Evolutionary conservation across 2,797 vertebrate genomes (phyloP).

Genomic region (Hydrophis major): DNA sequence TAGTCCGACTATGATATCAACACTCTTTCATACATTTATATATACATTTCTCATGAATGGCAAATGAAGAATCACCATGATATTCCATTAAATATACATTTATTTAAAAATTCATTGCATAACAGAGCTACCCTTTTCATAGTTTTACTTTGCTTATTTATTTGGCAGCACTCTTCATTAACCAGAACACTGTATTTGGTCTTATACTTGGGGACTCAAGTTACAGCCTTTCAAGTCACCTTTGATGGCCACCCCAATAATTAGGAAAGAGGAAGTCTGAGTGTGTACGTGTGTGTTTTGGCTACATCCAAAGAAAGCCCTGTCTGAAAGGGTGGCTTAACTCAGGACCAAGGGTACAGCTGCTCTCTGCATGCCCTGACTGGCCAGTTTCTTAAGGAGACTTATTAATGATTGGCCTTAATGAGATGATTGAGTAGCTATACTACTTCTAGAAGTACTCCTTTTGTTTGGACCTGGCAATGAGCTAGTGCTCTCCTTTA

Average conservation of each 20-base stretch:
- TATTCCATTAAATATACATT: not conserved
- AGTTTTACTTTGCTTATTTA: not conserved
- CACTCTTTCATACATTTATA: not conserved
- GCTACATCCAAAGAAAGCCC: not conserved
- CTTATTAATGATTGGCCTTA: not conserved
- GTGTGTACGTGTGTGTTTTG: not conserved
- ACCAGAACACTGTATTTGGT: not conserved
- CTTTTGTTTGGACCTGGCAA: not conserved
- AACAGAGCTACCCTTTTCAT: not conserved
- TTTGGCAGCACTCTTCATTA: not conserved
- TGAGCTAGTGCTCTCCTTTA: not conserved
- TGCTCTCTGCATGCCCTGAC: not conserved
- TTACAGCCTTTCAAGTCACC: not conserved
- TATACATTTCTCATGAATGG: not conserved
- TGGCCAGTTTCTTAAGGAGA: not conserved
- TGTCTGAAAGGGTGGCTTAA: not conserved
- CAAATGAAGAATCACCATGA: not conserved
- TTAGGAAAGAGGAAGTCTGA: not conserved
- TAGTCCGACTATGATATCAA: not conserved
- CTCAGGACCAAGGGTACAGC: not conserved
- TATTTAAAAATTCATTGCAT: not conserved
- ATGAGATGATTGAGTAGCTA: not conserved
- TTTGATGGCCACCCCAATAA: not conserved
- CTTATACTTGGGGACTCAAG: not conserved
- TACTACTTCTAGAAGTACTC: not conserved